Conservation (phyloP, 2,888 invertebrate species). For the Druceiella hillmani region DNA sequence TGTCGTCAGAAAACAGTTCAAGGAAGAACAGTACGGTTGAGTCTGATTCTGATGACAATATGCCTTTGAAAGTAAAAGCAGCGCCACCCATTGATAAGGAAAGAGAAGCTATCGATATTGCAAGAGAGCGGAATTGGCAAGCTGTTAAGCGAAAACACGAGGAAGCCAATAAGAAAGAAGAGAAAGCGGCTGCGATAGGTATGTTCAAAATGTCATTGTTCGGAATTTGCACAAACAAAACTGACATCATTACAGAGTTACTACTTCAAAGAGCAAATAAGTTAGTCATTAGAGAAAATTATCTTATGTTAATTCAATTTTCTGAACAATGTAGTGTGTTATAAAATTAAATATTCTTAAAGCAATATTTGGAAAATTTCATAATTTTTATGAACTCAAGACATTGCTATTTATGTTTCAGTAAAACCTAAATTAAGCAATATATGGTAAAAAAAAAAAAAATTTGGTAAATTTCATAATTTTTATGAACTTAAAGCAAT, state of each 20-base stretch:
- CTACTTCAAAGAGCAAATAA: no score
- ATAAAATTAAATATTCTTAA: no score
- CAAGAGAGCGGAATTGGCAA: slow-evolving; percentile 52
- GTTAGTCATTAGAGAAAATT: no score
- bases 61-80: slow-evolving; percentile 41
- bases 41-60: slow-evolving; percentile 47
- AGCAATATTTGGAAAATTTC: background rate
- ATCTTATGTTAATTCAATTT: no score
- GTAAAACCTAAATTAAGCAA: slow-evolving; percentile 78
- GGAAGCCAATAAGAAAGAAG: slow-evolving; percentile 48
- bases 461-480: background rate
- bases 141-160: slow-evolving; percentile 51
- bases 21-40: slow-evolving; percentile 44
- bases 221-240: no score
- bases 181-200: slow-evolving; percentile 47
- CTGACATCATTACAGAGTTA: no score
- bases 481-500: background rate
- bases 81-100: slow-evolving; percentile 37
- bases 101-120: slow-evolving; percentile 49
- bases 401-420: slow-evolving; percentile 26
- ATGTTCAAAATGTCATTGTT: slow-evolving; percentile 16
- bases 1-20: slow-evolving; percentile 34
- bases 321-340: no score
- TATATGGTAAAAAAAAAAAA: slow-evolving; percentile 74
- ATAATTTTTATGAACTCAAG: background rate